Evolutionary conservation across 2,888 invertebrate species (phyloP).

Genomic region (Scaptomyza caliginosa): DNA sequence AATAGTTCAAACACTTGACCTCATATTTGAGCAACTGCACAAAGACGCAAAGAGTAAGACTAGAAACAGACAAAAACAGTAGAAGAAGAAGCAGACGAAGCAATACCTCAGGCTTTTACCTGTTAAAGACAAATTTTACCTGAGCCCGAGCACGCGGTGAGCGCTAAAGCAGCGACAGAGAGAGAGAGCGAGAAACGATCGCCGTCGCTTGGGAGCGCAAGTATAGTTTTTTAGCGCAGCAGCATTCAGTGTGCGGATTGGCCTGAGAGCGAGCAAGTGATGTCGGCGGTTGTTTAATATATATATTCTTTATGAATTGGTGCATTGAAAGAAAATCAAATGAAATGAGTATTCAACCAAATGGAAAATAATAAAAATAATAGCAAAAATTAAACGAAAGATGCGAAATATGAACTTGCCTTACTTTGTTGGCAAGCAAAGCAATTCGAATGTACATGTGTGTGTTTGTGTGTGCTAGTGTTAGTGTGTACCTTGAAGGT

Average conservation of each 20-base stretch:
- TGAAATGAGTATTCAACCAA: conserved; percentile 10
- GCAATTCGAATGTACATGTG: conserved; percentile 1
- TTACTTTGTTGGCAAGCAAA: neutral
- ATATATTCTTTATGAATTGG: neutral
- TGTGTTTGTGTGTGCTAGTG: conserved; percentile 11
- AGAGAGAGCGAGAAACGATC: conserved; percentile 40
- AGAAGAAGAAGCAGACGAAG: neutral
- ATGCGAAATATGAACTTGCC: conserved; percentile 26
- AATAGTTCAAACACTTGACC: conserved; percentile 76
- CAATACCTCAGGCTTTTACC: conserved; percentile 58
- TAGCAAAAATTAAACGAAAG: conserved; percentile 14
- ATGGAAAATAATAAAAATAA: conserved; percentile 17
- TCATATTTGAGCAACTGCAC: conserved; percentile 74
- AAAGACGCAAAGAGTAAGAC: conserved; percentile 16
- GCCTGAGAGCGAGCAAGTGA: conserved; percentile 49
- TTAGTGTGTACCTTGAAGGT: conserved; percentile 75
- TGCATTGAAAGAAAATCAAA: conserved; percentile 26
- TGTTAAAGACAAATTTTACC: conserved; percentile 52
- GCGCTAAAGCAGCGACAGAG: conserved; percentile 14
- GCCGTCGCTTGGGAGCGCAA: conserved; percentile 18
- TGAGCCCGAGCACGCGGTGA: conserved; percentile 24
- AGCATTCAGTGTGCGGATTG: conserved; percentile 63
- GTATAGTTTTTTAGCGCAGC: conserved; percentile 1
- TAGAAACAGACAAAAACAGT: conserved; percentile 11
- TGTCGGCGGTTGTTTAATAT: conserved; percentile 5